Evolutionary conservation across 1,140 invertebrate genomes (phyloP).

Genomic region (Colletes latitarsis): DNA sequence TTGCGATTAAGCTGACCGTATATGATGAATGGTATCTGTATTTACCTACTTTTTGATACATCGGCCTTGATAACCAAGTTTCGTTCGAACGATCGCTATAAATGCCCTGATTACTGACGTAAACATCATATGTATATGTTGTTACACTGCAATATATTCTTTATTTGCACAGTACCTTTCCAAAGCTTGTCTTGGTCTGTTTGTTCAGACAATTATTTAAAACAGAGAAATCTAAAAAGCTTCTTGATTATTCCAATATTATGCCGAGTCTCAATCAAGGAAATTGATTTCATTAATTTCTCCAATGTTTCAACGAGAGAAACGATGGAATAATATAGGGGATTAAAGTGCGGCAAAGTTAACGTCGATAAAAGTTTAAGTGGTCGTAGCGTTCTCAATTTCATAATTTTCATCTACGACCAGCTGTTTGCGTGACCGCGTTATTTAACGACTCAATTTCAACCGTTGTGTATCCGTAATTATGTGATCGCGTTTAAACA

Average conservation of each 20-base stretch:
- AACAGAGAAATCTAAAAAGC: background rate
- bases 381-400: slow-evolving; percentile 4
- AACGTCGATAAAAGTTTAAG: background rate
- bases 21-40: background rate
- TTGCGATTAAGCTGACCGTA: background rate
- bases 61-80: slow-evolving; percentile 22
- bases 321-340: background rate
- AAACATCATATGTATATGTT: background rate
- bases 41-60: slow-evolving; percentile 3
- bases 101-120: slow-evolving; percentile 15
- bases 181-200: background rate
- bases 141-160: too few species aligned
- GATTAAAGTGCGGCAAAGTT: background rate
- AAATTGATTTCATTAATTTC: background rate
- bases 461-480: slow-evolving; percentile 34
- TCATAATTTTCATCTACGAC: background rate
- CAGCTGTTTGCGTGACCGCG: background rate
- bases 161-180: background rate
- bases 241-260: background rate
- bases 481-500: slow-evolving; percentile 47
- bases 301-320: background rate
- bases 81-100: background rate
- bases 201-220: background rate
- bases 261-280: background rate
- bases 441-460: slow-evolving; percentile 47